phyloP scores from a whole-genome alignment of 2,797 vertebrate genomes.

The Nasua narica region DNA sequence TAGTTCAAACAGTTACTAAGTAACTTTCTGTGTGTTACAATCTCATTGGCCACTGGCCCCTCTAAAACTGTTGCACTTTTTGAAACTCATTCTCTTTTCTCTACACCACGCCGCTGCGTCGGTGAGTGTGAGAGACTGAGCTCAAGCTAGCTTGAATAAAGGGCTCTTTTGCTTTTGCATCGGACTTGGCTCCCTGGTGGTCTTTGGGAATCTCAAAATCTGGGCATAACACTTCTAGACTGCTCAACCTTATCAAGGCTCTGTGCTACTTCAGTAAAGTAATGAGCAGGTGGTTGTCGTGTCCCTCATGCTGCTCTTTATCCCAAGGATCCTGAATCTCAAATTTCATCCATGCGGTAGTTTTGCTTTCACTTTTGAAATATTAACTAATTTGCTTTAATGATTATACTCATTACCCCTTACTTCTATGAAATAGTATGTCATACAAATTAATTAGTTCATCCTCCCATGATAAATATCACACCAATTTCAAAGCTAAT shows the following conservation, averaged over 20 bases:
- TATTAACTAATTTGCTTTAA: slow-evolving; percentile 20
- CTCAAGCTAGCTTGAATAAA: no score
- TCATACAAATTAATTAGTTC: background rate
- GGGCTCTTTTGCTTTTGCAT: no score
- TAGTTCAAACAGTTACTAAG: no score
- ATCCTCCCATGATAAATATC: background rate
- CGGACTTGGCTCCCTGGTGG: no score
- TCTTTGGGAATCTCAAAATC: no score
- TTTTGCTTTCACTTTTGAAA: background rate
- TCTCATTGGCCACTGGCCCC: no score
- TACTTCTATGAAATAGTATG: background rate
- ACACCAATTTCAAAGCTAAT: background rate
- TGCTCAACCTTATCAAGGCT: background rate
- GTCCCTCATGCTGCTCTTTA: background rate
- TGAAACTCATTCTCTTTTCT: no score
- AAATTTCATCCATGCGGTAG: background rate
- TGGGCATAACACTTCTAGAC: no score
- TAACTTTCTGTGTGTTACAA: no score
- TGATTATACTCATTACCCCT: background rate
- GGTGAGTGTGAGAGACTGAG: no score
- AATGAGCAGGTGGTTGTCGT: background rate
- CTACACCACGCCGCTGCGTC: no score
- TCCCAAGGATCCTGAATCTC: background rate
- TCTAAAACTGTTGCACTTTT: no score
- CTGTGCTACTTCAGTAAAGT: background rate